Evolutionary conservation across 1,140 invertebrate genomes (phyloP).

Genomic region (Cydia fagiglandana): DNA sequence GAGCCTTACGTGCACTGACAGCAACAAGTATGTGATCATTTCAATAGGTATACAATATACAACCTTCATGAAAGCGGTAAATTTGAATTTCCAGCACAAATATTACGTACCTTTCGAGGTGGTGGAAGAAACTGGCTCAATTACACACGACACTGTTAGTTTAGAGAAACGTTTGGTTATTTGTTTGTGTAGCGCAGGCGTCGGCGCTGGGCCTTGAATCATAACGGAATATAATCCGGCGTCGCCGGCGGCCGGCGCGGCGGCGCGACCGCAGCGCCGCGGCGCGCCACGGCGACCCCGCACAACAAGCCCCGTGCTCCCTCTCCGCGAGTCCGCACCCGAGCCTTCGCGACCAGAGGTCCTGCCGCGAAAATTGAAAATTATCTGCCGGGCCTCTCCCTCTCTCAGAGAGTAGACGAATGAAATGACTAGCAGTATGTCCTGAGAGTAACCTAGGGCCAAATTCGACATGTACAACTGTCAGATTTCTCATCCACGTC

Average conservation of each 20-base stretch:
- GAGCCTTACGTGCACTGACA: constrained; percentile 1
- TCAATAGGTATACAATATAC: background rate
- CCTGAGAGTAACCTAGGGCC: too few relatives aligned
- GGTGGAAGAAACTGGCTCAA: background rate
- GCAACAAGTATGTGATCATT: background rate
- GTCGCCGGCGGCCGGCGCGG: constrained; percentile 35
- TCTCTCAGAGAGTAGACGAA: too few relatives aligned
- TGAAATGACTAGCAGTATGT: too few relatives aligned
- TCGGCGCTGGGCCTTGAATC: constrained; percentile 51
- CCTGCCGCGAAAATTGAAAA: background rate
- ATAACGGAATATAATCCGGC: constrained; percentile 35
- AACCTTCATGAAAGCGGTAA: background rate
- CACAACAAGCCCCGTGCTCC: constrained; percentile 40
- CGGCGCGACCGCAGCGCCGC: constrained; percentile 62
- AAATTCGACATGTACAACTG: too few relatives aligned
- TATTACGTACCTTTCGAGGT: background rate
- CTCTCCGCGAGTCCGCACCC: constrained; percentile 28
- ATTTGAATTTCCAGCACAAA: background rate
- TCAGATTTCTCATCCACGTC: too few relatives aligned
- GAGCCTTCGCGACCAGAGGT: background rate
- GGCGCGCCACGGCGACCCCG: constrained; percentile 61
- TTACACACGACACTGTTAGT: constrained; percentile 19
- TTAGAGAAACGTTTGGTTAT: constrained; percentile 18
- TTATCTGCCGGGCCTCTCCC: too few relatives aligned
- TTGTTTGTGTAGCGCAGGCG: constrained; percentile 43